Percentiles rank a stretch among this genome's conserved stretches.
These are phyloP conservation scores for Champsocephalus gunnari DNA, from an alignment of 2,797 vertebrate species.

Conservation along the genomic window DNA sequence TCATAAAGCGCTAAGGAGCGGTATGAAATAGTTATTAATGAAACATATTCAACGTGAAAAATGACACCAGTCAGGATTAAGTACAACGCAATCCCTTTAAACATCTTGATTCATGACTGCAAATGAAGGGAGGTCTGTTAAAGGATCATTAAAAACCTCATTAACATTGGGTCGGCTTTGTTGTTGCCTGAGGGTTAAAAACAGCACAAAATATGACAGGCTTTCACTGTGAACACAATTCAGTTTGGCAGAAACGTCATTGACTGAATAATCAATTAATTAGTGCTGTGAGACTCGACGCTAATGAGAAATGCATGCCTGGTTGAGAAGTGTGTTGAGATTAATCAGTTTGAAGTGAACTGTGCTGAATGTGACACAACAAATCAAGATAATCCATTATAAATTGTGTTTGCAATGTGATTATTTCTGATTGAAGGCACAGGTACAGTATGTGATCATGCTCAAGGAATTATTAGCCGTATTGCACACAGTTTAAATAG, in stretches of 20 bases:
- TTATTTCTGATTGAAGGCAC: slow-evolving; percentile 25
- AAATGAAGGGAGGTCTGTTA: slow-evolving; percentile 23
- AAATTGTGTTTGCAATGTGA: slow-evolving; percentile 24
- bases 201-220: slow-evolving; percentile 46
- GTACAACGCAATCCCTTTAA: background rate
- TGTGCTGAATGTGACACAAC: slow-evolving; percentile 46
- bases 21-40: background rate
- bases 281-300: slow-evolving; percentile 36
- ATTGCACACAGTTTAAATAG: background rate
- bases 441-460: background rate
- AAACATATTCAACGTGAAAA: slow-evolving; percentile 5
- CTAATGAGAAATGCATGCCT: slow-evolving; percentile 61
- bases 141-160: slow-evolving; percentile 22
- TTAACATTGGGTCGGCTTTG: slow-evolving; percentile 11
- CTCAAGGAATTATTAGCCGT: background rate
- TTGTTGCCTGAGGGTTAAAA: slow-evolving; percentile 29
- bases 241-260: slow-evolving; percentile 61
- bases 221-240: slow-evolving; percentile 47
- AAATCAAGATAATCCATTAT: slow-evolving; percentile 34
- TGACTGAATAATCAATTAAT: slow-evolving; percentile 58
- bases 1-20: background rate
- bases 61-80: slow-evolving; percentile 18
- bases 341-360: slow-evolving; percentile 46
- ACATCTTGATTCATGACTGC: slow-evolving; percentile 4
- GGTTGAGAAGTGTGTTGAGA: slow-evolving; percentile 39